These are phyloP conservation scores for Charaxes varanes DNA, from an alignment of 1,140 invertebrate species.

Conservation along the genomic window DNA sequence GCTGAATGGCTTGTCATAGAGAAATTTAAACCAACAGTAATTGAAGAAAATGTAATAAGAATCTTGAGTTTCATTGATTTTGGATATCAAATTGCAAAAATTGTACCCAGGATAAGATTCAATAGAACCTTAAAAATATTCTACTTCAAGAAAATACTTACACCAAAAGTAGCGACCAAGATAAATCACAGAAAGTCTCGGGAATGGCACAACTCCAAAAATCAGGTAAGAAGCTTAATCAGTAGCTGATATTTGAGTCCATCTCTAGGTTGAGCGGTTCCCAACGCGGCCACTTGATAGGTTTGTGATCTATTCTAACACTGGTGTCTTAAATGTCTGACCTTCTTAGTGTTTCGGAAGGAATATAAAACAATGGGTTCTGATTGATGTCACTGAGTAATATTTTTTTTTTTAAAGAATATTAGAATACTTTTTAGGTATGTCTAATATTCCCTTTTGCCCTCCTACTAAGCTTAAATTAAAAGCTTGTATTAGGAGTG, in stretches of 20 bases:
- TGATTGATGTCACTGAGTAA: no score
- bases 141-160: slow-evolving; percentile 50
- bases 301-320: no score
- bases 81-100: slow-evolving; percentile 79
- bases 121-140: slow-evolving; percentile 71
- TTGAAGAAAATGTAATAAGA: slow-evolving; percentile 81
- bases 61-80: slow-evolving; percentile 83
- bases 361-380: no score
- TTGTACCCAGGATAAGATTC: slow-evolving; percentile 77
- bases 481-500: no score
- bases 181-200: slow-evolving; percentile 50
- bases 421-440: no score
- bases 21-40: slow-evolving; percentile 70
- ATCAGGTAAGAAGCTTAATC: slow-evolving; percentile 39
- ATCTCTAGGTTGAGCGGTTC: no score
- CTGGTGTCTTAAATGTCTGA: no score
- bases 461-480: no score
- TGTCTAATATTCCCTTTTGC: no score
- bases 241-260: not conserved
- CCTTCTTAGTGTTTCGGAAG: no score
- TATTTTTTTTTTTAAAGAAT: no score
- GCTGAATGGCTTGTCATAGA: slow-evolving; percentile 80
- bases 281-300: no score
- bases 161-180: slow-evolving; percentile 49
- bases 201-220: slow-evolving; percentile 64